phyloP scores from a whole-genome alignment of 2,888 invertebrate species.

The Oegoconia quadripuncta region DNA sequence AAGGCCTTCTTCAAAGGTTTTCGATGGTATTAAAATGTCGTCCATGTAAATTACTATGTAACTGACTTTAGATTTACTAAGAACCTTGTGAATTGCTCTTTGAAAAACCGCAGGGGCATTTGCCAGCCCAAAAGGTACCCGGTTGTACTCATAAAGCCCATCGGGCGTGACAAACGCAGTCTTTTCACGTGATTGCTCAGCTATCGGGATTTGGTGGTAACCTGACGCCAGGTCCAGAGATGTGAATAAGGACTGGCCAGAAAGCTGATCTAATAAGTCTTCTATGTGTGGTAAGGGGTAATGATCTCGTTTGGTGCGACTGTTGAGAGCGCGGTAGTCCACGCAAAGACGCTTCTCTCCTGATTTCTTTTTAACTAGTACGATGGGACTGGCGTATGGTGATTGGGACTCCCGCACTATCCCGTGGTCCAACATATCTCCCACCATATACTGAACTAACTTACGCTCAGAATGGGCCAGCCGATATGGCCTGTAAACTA shows the following conservation, averaged over 20 bases:
- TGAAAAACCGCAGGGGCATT: constrained; percentile 46
- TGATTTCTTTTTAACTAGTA: constrained; percentile 24
- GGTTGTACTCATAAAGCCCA: constrained; percentile 41
- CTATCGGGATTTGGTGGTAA: constrained; percentile 24
- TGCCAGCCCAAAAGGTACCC: constrained; percentile 44
- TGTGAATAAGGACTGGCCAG: constrained; percentile 13
- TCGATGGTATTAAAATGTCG: constrained; percentile 16
- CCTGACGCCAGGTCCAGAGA: constrained; percentile 20
- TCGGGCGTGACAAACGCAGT: constrained; percentile 45
- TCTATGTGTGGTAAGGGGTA: constrained; percentile 15
- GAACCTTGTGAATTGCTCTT: constrained; percentile 31
- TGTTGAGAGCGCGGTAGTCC: constrained; percentile 22
- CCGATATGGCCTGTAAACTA: constrained; percentile 22
- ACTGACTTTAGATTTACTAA: constrained; percentile 17
- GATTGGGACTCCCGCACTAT: constrained; percentile 25
- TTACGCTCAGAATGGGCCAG: constrained; percentile 17
- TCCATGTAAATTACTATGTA: constrained; percentile 19
- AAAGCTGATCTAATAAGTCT: constrained; percentile 3
- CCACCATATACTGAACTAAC: constrained; percentile 17
- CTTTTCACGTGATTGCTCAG: constrained; percentile 25
- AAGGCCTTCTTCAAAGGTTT: constrained; percentile 12
- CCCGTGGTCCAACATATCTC: constrained; percentile 18
- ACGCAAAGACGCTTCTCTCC: constrained; percentile 21
- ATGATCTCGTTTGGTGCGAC: constrained; percentile 18
- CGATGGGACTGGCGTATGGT: constrained; percentile 26